Conservation (phyloP, 2,888 invertebrate species). For the Ganaspis brasiliensis region DNA sequence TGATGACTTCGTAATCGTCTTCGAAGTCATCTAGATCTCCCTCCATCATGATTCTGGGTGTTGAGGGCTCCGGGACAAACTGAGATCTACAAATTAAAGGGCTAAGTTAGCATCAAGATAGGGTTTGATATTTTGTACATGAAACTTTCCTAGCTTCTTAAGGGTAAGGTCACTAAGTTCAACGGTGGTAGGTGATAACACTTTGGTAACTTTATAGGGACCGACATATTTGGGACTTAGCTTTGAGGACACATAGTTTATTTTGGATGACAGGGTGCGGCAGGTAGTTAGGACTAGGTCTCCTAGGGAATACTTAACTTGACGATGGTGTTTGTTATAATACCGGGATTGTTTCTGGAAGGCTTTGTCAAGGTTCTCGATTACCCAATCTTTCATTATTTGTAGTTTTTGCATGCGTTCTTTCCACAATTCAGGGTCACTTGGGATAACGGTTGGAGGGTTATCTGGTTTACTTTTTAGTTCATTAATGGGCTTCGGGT, state of each 20-base stretch:
- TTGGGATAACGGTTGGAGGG: background rate
- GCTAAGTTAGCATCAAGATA: no score
- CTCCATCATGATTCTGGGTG: no score
- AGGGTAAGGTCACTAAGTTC: background rate
- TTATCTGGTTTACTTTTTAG: background rate
- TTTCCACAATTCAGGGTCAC: background rate
- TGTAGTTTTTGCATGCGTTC: background rate
- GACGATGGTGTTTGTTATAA: conserved; percentile 16
- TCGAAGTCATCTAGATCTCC: no score
- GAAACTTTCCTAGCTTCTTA: background rate
- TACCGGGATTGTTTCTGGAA: conserved; percentile 1
- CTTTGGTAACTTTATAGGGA: background rate
- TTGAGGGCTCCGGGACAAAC: no score
- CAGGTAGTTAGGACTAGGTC: conserved; percentile 1
- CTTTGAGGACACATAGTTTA: conserved; percentile 25
- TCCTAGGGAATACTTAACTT: background rate
- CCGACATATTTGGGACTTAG: background rate
- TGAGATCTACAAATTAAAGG: no score
- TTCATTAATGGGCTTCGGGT: background rate
- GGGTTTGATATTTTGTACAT: background rate
- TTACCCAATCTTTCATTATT: background rate
- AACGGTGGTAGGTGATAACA: background rate
- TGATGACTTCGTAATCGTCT: no score
- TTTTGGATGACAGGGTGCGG: conserved; percentile 7
- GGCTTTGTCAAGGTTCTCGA: background rate